These are phyloP conservation scores for Xenus cinereus DNA, from an alignment of 2,113 vertebrate species.

Conservation along the genomic window DNA sequence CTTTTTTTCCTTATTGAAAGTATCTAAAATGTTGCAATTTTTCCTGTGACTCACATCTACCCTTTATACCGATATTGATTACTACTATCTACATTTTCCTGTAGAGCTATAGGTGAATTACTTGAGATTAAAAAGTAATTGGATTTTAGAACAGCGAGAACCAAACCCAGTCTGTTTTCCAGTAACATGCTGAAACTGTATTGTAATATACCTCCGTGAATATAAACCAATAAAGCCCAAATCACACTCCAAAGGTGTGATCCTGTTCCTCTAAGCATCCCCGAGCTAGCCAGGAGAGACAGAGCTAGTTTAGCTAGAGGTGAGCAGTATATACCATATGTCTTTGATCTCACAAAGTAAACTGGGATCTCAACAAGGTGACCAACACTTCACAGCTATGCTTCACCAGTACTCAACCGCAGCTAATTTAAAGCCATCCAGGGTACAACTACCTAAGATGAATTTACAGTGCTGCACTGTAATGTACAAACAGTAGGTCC, in stretches of 20 bases:
- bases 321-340: rapidly evolving
- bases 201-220: not conserved
- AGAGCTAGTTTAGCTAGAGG: not conserved
- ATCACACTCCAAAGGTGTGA: not conserved
- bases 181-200: not conserved
- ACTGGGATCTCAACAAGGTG: not conserved
- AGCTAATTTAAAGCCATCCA: not conserved
- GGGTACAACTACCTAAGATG: not conserved
- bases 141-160: not conserved
- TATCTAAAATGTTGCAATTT: not conserved
- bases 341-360: not conserved
- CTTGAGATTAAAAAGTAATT: not conserved
- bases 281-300: not conserved
- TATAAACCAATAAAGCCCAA: not conserved
- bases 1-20: not conserved
- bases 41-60: not conserved
- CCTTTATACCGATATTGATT: not conserved
- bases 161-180: not conserved
- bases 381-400: rapidly evolving
- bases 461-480: not conserved
- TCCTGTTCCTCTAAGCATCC: not conserved
- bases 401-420: not conserved
- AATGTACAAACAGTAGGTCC: not conserved
- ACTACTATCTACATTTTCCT: not conserved
- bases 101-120: not conserved